Conservation (phyloP, 2,797 vertebrate species). For the Parauchenoglanis ngamensis region DNA sequence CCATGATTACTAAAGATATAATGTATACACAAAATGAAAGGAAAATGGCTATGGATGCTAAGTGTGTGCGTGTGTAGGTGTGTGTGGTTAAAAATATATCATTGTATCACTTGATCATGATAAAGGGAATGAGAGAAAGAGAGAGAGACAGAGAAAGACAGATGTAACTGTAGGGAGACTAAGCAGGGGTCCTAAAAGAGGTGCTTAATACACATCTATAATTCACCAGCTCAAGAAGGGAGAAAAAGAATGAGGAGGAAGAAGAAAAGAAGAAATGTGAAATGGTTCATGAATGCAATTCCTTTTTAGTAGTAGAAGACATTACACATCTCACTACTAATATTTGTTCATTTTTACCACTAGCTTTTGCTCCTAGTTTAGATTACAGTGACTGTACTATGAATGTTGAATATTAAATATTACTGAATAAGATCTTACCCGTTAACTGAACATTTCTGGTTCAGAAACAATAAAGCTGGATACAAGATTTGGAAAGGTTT, state of each 20-base stretch:
- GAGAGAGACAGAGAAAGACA: neutral
- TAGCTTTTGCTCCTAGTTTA: neutral
- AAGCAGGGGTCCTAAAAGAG: constrained; percentile 43
- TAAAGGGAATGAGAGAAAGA: constrained; percentile 17
- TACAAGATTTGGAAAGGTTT: too few relatives aligned
- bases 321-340: neutral
- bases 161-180: constrained; percentile 34
- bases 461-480: too few relatives aligned
- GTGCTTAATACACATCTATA: constrained; percentile 70
- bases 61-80: neutral
- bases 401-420: neutral
- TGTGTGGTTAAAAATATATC: neutral
- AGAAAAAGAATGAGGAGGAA: neutral
- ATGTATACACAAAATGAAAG: neutral
- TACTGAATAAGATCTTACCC: neutral
- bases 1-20: neutral
- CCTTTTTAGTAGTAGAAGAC: neutral
- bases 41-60: too few relatives aligned
- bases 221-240: constrained; percentile 63
- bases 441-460: too few relatives aligned
- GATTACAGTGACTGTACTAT: neutral
- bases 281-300: neutral
- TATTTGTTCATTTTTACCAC: too few relatives aligned
- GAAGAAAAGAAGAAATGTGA: neutral
- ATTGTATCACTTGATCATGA: constrained; percentile 20